Conservation (phyloP, 2,888 invertebrate species). For the Ophion slaviceki region DNA sequence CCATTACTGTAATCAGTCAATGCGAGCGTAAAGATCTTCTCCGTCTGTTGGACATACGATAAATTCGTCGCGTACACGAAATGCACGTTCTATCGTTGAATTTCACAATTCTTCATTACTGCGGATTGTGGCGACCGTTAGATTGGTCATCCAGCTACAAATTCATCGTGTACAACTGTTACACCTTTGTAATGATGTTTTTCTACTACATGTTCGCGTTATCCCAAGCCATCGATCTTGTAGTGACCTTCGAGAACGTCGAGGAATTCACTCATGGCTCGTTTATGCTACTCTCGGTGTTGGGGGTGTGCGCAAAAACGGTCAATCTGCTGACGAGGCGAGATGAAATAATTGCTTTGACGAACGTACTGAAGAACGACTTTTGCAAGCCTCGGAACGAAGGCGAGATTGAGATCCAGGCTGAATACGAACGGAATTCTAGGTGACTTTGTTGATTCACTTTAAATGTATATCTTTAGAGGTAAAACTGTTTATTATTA, state of each 20-base stretch:
- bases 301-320: slow-evolving; percentile 64
- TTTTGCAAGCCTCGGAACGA: slow-evolving; percentile 37
- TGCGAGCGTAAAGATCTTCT: not conserved
- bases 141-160: not conserved
- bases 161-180: slow-evolving; percentile 13
- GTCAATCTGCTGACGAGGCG: slow-evolving; percentile 58
- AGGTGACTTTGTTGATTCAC: slow-evolving; percentile 9
- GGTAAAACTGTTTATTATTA: no score
- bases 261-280: slow-evolving; percentile 68
- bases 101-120: slow-evolving; percentile 42
- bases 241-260: slow-evolving; percentile 48
- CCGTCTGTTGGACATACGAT: not conserved
- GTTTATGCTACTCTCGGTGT: slow-evolving; percentile 65
- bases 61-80: not conserved
- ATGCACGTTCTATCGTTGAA: slow-evolving; percentile 57
- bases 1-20: not conserved
- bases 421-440: slow-evolving; percentile 30
- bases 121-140: slow-evolving; percentile 20
- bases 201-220: slow-evolving; percentile 27
- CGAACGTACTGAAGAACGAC: slow-evolving; percentile 47
- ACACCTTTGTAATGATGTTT: not conserved
- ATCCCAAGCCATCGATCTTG: slow-evolving; percentile 64
- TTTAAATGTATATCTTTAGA: no score
- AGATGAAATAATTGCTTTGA: slow-evolving; percentile 44
- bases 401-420: slow-evolving; percentile 41